Evolutionary conservation across 1,140 invertebrate species (phyloP).

Genomic region (Steinernema feltiae): DNA sequence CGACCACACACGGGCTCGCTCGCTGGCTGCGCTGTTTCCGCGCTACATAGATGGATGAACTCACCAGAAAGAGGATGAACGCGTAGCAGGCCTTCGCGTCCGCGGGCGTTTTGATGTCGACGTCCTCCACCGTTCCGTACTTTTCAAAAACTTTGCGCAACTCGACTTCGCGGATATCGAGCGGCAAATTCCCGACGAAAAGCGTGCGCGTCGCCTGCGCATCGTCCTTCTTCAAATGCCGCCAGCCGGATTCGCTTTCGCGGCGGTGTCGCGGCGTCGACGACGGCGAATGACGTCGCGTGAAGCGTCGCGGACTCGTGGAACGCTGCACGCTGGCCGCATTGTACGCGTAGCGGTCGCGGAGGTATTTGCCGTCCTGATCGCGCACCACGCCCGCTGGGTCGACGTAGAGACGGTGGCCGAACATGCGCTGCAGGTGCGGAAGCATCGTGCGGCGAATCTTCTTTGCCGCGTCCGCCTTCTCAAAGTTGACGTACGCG

Average conservation of each 20-base stretch:
- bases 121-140: slow-evolving; percentile 91
- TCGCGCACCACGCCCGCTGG: slow-evolving; percentile 37
- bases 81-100: slow-evolving; percentile 59
- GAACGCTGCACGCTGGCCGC: neutral
- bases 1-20: too few relatives aligned
- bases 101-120: slow-evolving; percentile 91
- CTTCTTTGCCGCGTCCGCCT: slow-evolving; percentile 25
- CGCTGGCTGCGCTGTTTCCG: too few relatives aligned
- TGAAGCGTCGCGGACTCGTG: neutral
- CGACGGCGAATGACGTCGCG: slow-evolving; percentile 14
- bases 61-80: slow-evolving; percentile 41
- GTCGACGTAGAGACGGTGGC: slow-evolving; percentile 19
- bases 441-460: slow-evolving; percentile 15
- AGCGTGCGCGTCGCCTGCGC: slow-evolving; percentile 78
- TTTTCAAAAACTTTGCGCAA: slow-evolving; percentile 71
- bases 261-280: neutral
- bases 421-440: neutral
- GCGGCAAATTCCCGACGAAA: too few relatives aligned
- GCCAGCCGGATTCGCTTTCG: slow-evolving; percentile 14
- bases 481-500: slow-evolving; percentile 39
- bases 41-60: neutral
- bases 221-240: slow-evolving; percentile 30
- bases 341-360: slow-evolving; percentile 24
- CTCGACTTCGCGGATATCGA: neutral
- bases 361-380: slow-evolving; percentile 37